phyloP scores from a whole-genome alignment of 2,113 vertebrate species.

The Pachycephala philippinensis region DNA sequence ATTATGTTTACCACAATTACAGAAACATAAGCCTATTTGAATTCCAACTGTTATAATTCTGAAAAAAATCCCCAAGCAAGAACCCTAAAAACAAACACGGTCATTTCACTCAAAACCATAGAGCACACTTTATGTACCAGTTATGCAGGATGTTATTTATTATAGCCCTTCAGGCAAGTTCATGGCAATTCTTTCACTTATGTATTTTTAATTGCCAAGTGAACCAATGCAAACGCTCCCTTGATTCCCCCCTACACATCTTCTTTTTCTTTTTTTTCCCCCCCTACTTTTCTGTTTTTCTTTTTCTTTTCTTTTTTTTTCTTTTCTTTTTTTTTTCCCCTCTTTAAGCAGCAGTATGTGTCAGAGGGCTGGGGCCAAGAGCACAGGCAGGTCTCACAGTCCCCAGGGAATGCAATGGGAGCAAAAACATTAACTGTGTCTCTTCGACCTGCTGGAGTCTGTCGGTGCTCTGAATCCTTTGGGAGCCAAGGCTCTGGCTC shows the following conservation, averaged over 20 bases:
- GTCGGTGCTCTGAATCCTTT: neutral
- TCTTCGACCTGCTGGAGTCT: neutral
- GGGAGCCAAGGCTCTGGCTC: neutral
- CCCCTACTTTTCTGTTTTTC: neutral
- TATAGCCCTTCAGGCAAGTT: conserved; percentile 11
- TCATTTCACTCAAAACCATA: conserved; percentile 29
- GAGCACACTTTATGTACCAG: neutral
- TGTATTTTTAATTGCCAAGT: neutral
- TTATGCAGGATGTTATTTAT: conserved; percentile 24
- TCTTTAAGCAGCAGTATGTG: neutral
- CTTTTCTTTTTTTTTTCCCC: rapidly evolving
- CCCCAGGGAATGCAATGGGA: neutral
- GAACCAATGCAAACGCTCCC: neutral
- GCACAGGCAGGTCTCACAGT: neutral
- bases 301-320: neutral
- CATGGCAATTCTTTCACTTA: conserved; percentile 7
- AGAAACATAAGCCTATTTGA: conserved; percentile 29
- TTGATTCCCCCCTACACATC: neutral
- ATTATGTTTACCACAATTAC: conserved; percentile 15
- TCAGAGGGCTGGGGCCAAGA: rapidly evolving
- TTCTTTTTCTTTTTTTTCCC: neutral
- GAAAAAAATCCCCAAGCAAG: neutral
- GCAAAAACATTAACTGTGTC: neutral
- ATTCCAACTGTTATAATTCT: neutral
- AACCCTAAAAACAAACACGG: conserved; percentile 11